These are phyloP conservation scores for Cepaea nemoralis DNA, from an alignment of 1,140 invertebrate species.

Conservation along the genomic window DNA sequence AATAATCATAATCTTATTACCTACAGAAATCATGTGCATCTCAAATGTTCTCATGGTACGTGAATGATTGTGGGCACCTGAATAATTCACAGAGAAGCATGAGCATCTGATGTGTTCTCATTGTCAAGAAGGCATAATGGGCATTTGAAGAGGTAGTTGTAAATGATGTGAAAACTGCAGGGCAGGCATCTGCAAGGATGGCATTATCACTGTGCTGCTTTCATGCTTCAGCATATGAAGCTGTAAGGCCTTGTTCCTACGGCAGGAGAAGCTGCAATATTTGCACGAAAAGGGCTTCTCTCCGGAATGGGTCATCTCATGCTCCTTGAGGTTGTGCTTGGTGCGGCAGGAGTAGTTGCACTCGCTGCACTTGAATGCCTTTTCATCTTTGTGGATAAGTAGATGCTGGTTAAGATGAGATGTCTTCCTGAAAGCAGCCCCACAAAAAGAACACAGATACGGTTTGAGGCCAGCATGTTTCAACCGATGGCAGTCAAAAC, in stretches of 20 bases:
- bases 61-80: no score
- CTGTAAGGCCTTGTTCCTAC: conserved; percentile 31
- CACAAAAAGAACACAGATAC: conserved; percentile 26
- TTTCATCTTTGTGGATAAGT: conserved; percentile 39
- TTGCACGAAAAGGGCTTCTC: conserved; percentile 38
- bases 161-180: conserved; percentile 7
- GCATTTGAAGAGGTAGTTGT: conserved; percentile 21
- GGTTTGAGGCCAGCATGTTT: conserved; percentile 71
- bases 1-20: no score
- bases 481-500: conserved; percentile 37
- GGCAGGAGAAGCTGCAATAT: conserved; percentile 31
- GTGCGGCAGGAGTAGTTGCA: conserved; percentile 77
- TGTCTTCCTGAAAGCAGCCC: conserved; percentile 25
- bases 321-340: conserved; percentile 87
- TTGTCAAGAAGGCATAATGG: background rate
- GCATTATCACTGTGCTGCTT: background rate
- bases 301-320: conserved; percentile 66
- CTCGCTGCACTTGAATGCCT: conserved; percentile 77
- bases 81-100: no score
- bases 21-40: no score
- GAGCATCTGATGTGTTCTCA: no score
- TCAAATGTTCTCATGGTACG: no score
- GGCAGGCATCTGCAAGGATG: background rate
- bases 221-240: conserved; percentile 33
- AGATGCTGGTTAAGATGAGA: conserved; percentile 38